A percentile compares a stretch with the other conserved stretches of the same genome.
phyloP scores from a whole-genome alignment of 2,797 vertebrate genomes.

The Tapirus indicus region DNA sequence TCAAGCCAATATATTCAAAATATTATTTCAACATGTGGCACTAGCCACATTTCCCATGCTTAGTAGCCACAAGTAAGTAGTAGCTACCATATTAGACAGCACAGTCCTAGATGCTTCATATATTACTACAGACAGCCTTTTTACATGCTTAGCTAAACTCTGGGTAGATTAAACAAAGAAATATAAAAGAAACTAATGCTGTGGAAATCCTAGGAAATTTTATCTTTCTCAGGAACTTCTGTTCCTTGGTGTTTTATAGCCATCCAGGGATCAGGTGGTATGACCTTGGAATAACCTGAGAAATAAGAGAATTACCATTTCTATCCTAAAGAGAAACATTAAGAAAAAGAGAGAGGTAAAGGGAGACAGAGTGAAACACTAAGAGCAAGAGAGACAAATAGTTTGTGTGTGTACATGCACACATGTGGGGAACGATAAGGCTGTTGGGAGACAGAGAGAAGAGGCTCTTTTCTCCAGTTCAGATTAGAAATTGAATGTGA shows the following conservation, averaged over 20 bases:
- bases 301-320: neutral
- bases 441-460: neutral
- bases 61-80: neutral
- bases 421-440: neutral
- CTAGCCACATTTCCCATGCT: neutral
- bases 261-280: neutral
- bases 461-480: neutral
- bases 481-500: conserved; percentile 1
- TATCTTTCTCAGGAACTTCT: neutral
- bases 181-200: neutral
- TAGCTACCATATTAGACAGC: neutral
- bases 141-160: neutral
- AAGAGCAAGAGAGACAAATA: neutral
- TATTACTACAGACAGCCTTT: neutral
- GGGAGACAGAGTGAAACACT: neutral
- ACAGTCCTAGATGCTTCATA: neutral
- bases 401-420: neutral
- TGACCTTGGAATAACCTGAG: neutral
- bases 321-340: neutral
- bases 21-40: neutral
- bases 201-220: neutral
- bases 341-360: neutral
- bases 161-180: neutral
- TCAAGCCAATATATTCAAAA: conserved; percentile 35
- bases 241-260: neutral